Percentiles rank a stretch among this genome's conserved stretches.
These are phyloP conservation scores for Neocloeon triangulifer DNA, from an alignment of 1,140 invertebrate species.

Conservation along the genomic window DNA sequence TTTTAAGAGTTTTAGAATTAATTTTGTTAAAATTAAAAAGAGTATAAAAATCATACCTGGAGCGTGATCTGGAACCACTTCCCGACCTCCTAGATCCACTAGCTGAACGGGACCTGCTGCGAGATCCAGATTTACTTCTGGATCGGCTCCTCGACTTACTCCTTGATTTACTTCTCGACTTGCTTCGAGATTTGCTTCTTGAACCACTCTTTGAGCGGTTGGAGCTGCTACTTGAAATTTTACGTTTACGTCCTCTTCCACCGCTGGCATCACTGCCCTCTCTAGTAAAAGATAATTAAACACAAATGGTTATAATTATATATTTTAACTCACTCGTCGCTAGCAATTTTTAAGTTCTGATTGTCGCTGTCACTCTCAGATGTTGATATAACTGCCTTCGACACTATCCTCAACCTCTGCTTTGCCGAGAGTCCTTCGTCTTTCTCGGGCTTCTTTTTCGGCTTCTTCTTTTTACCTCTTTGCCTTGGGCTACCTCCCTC, in stretches of 20 bases:
- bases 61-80: slow-evolving; percentile 10
- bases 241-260: neutral
- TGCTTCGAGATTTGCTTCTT: slow-evolving; percentile 18
- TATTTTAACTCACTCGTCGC: slow-evolving; percentile 19
- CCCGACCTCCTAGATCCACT: too few relatives aligned
- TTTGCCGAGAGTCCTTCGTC: slow-evolving; percentile 57
- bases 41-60: slow-evolving; percentile 5
- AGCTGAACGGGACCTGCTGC: too few relatives aligned
- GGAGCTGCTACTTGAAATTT: neutral
- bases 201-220: slow-evolving; percentile 13
- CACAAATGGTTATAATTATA: neutral
- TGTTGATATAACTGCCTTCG: slow-evolving; percentile 87
- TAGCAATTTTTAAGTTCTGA: slow-evolving; percentile 31
- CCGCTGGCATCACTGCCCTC: neutral
- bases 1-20: neutral
- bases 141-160: slow-evolving; percentile 10
- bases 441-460: slow-evolving; percentile 1
- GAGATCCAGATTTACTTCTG: slow-evolving; percentile 9
- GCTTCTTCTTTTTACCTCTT: neutral
- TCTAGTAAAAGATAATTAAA: neutral
- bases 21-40: neutral
- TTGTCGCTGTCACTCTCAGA: slow-evolving; percentile 75
- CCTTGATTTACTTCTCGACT: slow-evolving; percentile 12
- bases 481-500: neutral
- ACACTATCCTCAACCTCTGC: slow-evolving; percentile 70